These are phyloP conservation scores for Sebastes steindachneri DNA, from an alignment of 2,797 vertebrate species.

Conservation along the genomic window DNA sequence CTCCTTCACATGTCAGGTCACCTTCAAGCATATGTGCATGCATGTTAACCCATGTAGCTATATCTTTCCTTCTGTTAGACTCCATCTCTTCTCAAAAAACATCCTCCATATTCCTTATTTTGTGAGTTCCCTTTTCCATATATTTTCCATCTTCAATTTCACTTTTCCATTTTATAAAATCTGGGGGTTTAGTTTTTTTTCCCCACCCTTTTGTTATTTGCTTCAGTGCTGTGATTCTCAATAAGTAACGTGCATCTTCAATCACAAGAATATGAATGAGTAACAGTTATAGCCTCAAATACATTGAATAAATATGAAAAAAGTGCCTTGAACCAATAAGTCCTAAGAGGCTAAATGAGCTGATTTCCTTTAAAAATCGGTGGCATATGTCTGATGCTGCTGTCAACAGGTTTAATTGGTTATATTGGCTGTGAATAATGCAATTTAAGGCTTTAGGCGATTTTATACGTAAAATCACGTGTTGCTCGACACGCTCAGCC, in stretches of 20 bases:
- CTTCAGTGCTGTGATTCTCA: too few relatives aligned
- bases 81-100: too few relatives aligned
- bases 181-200: too few relatives aligned
- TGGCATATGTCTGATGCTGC: not conserved
- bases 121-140: too few relatives aligned
- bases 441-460: not conserved
- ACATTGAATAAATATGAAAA: not conserved
- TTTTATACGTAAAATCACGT: not conserved
- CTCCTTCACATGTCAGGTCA: too few relatives aligned
- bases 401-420: not conserved
- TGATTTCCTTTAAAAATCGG: not conserved
- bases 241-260: not conserved
- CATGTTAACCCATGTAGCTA: too few relatives aligned
- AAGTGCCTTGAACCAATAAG: not conserved
- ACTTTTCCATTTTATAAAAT: too few relatives aligned
- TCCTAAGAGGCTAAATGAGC: not conserved
- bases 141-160: fast-evolving
- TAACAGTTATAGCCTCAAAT: not conserved
- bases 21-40: too few relatives aligned
- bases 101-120: too few relatives aligned
- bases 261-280: not conserved
- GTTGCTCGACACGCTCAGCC: not conserved
- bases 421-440: not conserved
- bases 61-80: too few relatives aligned
- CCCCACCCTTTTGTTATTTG: too few relatives aligned